phyloP scores from a whole-genome alignment of 1,140 invertebrate genomes.

The Calephelis nemesis region DNA sequence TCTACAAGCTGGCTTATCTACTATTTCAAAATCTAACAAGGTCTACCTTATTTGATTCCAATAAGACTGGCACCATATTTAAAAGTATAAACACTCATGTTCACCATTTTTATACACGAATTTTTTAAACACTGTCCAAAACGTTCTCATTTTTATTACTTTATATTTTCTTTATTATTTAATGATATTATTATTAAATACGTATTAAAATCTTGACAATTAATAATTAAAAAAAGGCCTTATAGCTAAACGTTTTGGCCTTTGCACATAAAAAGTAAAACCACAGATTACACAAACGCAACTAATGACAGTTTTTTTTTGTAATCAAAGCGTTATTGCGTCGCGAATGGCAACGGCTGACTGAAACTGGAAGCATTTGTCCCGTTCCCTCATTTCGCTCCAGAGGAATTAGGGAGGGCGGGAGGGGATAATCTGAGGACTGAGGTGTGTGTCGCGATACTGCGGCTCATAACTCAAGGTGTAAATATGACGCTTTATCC shows the following conservation, averaged over 20 bases:
- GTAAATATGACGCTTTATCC: too few species aligned
- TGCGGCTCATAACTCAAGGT: too few species aligned
- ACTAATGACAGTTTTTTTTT: slow-evolving; percentile 8
- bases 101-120: too few species aligned
- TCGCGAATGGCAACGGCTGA: slow-evolving; percentile 39
- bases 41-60: slow-evolving; percentile 62
- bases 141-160: too few species aligned
- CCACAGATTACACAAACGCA: not conserved
- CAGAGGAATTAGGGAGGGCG: slow-evolving; percentile 55
- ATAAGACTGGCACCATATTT: slow-evolving; percentile 33
- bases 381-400: slow-evolving; percentile 42
- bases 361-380: slow-evolving; percentile 42
- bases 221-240: too few species aligned
- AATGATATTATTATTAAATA: too few species aligned
- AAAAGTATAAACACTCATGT: slow-evolving; percentile 1
- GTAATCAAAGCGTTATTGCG: slow-evolving; percentile 35
- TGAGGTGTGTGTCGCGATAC: slow-evolving; percentile 24
- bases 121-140: too few species aligned
- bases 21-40: not conserved
- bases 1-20: too few species aligned
- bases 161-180: not conserved
- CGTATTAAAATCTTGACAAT: too few species aligned
- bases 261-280: too few species aligned
- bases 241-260: too few species aligned
- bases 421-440: slow-evolving; percentile 30